Base-by-base conservation (phyloP, 2,797 vertebrate genomes). In the Gallinago stenura region DNA sequence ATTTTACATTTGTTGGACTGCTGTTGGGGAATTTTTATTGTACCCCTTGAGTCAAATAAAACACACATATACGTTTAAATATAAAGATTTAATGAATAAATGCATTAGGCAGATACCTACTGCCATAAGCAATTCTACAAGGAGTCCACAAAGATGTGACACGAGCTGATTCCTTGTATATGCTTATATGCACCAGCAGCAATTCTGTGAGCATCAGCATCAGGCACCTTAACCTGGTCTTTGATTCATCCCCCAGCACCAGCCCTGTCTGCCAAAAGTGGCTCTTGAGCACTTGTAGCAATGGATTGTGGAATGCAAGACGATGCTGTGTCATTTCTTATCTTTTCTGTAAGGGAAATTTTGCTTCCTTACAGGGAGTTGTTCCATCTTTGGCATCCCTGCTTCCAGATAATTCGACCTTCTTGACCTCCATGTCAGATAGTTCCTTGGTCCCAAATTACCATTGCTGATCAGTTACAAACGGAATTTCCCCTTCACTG, bases 61-160 rank as follows among this genome's bases (percentile, higher is more conserved):
- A n/a, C 35, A 62, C 14, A 17, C 6, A 3, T 56, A 60, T 66
- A 8, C 66, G 7, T 45, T 54, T 73, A 48, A 72, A 31, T 31
- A 31, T 16, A 71, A 53, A 46, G 28, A 46, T 22, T 45, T 57
- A 39, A 57, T 31, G 21, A 60, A 22, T 9, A 33, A 37, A 53
- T 5, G 8, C 24, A n/a, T 17, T 14, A 24, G 15, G 13, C 50
- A 57, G 43, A 57, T 30, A 48, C 39, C 39, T 53, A 22, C 12
- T 0, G 1, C 66, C 16, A 2, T 39, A 28, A 20, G 26, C 0
- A 4, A 9, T 31, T 73, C 18, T 22, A 16, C 8, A 66, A 65
- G 39, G 46, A 17, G 15, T 26, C 39, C 0, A 0, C 33, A 46
- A 41, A 60, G 14, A 8, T 35, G 72, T 1, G 2, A 21, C 24